Evolutionary conservation across 2,113 vertebrate species (phyloP).

Genomic region (Lanius ludovicianus): DNA sequence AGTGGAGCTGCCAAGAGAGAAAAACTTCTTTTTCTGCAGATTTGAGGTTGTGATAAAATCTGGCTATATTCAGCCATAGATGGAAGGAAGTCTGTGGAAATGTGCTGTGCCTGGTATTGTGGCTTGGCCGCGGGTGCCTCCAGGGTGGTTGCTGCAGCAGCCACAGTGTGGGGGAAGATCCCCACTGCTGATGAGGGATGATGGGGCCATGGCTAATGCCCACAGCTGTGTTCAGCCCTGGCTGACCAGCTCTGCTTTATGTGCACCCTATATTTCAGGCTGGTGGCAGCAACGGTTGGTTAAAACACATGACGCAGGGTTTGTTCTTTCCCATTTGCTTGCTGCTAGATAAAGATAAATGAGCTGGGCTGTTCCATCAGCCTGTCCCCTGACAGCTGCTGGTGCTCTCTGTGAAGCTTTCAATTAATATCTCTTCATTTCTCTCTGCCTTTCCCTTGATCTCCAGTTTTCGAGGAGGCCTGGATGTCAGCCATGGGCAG

Average conservation of each 20-base stretch:
- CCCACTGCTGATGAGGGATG: not conserved
- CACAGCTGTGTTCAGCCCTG: accelerated
- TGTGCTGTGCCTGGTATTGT: accelerated
- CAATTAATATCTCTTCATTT: not conserved
- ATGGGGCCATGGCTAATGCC: accelerated
- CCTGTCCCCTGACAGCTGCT: not conserved
- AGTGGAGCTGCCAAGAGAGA: not conserved
- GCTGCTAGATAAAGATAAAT: not conserved
- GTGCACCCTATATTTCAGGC: not conserved
- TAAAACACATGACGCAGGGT: not conserved
- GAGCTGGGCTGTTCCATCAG: not conserved
- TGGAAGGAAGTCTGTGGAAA: not conserved
- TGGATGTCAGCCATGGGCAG: constrained; percentile 93
- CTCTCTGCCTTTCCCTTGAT: not conserved
- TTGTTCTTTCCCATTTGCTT: not conserved
- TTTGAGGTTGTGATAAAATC: not conserved
- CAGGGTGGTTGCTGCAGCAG: accelerated
- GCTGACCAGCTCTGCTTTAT: accelerated
- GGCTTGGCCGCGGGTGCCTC: accelerated
- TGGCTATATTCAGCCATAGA: not conserved
- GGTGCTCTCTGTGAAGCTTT: not conserved
- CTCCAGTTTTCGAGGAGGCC: constrained; percentile 89
- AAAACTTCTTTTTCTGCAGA: not conserved
- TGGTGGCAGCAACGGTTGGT: not conserved
- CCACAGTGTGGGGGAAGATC: accelerated